These are phyloP conservation scores for Caenorhabditis becei DNA, from an alignment of 2,888 invertebrate genomes.

Conservation along the genomic window DNA sequence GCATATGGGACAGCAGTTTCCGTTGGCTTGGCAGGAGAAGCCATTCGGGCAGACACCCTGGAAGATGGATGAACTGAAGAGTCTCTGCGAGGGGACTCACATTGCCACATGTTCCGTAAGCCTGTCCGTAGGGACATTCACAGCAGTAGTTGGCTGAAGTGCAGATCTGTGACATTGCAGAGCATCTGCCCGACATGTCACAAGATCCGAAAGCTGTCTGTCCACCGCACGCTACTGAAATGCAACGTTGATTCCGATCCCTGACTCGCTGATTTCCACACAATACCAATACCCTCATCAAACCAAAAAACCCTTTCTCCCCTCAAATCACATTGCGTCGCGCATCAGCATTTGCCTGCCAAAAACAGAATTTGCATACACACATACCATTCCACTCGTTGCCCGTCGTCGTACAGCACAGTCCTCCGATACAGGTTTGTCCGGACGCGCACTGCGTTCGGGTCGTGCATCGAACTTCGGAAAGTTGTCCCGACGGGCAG, in stretches of 20 bases:
- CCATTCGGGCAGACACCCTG: constrained; percentile 75
- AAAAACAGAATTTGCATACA: constrained; percentile 8
- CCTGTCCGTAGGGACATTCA: constrained; percentile 78
- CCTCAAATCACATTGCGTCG: constrained; percentile 24
- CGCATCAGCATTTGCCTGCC: constrained; percentile 2
- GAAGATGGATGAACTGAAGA: neutral
- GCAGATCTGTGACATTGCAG: constrained; percentile 61
- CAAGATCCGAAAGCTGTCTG: constrained; percentile 72
- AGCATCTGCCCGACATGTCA: constrained; percentile 66
- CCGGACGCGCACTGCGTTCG: constrained; percentile 74
- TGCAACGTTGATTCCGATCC: neutral
- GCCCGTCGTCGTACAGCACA: constrained; percentile 77
- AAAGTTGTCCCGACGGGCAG: constrained; percentile 77
- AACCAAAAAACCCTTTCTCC: constrained; percentile 5
- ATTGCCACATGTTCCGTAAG: constrained; percentile 75
- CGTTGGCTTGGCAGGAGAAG: constrained; percentile 74
- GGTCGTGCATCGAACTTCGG: constrained; percentile 75
- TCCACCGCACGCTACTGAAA: constrained; percentile 79
- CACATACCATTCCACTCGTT: constrained; percentile 74
- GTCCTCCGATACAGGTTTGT: constrained; percentile 78
- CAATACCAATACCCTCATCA: neutral
- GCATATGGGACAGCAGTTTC: constrained; percentile 78
- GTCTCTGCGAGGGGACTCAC: constrained; percentile 46
- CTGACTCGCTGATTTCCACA: neutral
- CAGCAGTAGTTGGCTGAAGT: constrained; percentile 79